Evolutionary conservation across 2,797 vertebrate genomes (phyloP).

Genomic region (Trachops cirrhosus): DNA sequence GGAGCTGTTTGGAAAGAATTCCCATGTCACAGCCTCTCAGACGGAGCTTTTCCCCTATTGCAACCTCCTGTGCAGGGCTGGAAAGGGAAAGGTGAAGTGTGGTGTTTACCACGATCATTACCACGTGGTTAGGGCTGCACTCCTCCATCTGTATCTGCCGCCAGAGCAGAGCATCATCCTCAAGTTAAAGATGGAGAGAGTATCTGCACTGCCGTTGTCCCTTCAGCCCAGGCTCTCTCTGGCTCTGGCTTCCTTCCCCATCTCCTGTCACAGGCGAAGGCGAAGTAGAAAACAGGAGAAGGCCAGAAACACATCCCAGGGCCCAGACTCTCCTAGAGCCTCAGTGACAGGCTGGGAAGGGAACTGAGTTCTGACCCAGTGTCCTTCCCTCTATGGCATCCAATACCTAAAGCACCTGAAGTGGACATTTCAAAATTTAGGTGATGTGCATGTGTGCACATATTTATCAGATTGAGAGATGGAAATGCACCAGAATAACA

Average conservation of each 20-base stretch:
- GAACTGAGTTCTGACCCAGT: not conserved
- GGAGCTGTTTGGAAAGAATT: not conserved
- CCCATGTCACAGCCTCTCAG: not conserved
- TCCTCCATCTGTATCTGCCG: not conserved
- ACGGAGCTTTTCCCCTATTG: not conserved
- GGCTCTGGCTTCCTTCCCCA: not conserved
- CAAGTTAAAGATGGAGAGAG: not conserved
- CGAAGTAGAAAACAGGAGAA: not conserved
- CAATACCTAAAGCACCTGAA: not conserved
- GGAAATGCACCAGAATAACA: not conserved
- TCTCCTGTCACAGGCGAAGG: not conserved
- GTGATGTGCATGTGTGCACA: not conserved
- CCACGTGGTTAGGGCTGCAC: fast-evolving
- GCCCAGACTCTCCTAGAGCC: not conserved
- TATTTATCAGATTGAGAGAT: not conserved
- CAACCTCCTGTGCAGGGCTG: not conserved
- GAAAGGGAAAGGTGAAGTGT: not conserved
- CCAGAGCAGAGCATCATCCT: not conserved
- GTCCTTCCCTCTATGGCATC: not conserved
- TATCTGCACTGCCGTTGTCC: not conserved
- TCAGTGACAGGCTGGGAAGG: not conserved
- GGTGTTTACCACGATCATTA: not conserved
- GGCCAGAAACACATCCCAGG: not conserved
- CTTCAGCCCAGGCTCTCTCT: not conserved
- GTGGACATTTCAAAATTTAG: not conserved